Evolutionary conservation across 2,797 vertebrate species (phyloP).

Genomic region (Poeciliopsis infans): DNA sequence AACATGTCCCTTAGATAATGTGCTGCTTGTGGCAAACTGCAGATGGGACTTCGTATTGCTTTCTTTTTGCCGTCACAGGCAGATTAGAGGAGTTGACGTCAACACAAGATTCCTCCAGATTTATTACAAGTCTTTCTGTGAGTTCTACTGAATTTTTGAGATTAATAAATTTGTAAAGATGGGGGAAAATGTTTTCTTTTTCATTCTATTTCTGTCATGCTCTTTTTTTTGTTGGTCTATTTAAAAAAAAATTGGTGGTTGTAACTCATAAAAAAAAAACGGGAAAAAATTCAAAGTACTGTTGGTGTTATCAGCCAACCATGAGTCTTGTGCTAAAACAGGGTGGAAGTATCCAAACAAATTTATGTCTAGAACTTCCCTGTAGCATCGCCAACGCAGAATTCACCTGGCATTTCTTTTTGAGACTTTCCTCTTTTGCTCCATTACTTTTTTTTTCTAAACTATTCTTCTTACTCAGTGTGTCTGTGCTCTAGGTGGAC

Average conservation of each 20-base stretch:
- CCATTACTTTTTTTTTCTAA: constrained; percentile 20
- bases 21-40: background rate
- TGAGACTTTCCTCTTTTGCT: constrained; percentile 7
- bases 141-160: background rate
- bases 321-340: constrained; percentile 18
- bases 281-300: background rate
- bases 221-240: background rate
- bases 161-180: background rate
- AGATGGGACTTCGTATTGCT: background rate
- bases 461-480: constrained; percentile 31
- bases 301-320: constrained; percentile 48
- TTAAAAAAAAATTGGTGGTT: background rate
- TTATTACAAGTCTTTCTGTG: background rate
- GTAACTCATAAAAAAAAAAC: background rate
- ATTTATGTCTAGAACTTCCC: constrained; percentile 48
- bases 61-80: background rate
- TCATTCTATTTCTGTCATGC: background rate
- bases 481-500: constrained; percentile 54
- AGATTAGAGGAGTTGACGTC: background rate
- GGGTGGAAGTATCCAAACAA: constrained; percentile 23
- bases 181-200: background rate
- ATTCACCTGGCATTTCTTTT: constrained; percentile 26
- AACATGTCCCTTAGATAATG: background rate
- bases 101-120: background rate
- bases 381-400: constrained; percentile 23